phyloP scores from a whole-genome alignment of 2,797 vertebrate species.

The Chiroxiphia lanceolata region DNA sequence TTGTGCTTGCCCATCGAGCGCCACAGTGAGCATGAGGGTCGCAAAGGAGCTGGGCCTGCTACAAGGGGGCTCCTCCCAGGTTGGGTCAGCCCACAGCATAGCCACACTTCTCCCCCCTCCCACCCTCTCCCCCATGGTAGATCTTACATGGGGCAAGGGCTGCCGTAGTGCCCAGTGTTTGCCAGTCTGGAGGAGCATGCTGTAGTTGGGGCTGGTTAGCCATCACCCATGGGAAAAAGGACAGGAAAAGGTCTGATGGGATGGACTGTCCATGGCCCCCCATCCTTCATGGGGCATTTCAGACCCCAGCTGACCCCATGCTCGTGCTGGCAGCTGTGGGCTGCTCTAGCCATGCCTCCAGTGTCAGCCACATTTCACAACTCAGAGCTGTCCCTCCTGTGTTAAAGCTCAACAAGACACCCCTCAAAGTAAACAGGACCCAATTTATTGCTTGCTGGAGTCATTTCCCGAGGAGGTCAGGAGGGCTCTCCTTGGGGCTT shows the following conservation, averaged over 20 bases:
- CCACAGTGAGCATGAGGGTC: background rate
- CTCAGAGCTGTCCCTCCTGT: background rate
- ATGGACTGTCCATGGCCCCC: background rate
- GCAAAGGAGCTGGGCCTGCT: background rate
- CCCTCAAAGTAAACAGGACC: background rate
- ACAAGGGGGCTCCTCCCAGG: background rate
- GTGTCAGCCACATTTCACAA: background rate
- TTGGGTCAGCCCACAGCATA: background rate
- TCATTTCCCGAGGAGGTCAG: constrained; percentile 5
- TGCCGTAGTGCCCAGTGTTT: background rate
- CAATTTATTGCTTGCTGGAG: background rate
- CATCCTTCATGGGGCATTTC: background rate
- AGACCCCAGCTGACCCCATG: background rate
- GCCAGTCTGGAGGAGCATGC: background rate
- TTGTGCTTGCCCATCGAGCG: constrained; percentile 46
- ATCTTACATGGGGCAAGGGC: background rate
- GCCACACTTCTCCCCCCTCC: background rate
- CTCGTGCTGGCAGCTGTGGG: accelerated
- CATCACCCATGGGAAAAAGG: background rate
- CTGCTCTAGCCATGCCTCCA: background rate
- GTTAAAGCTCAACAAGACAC: background rate
- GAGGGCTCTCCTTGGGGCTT: background rate
- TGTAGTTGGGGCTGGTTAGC: background rate
- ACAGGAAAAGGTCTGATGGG: background rate
- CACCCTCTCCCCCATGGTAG: accelerated